Base-by-base conservation (phyloP, 2,888 invertebrate species). In the Tiphia femorata region DNA sequence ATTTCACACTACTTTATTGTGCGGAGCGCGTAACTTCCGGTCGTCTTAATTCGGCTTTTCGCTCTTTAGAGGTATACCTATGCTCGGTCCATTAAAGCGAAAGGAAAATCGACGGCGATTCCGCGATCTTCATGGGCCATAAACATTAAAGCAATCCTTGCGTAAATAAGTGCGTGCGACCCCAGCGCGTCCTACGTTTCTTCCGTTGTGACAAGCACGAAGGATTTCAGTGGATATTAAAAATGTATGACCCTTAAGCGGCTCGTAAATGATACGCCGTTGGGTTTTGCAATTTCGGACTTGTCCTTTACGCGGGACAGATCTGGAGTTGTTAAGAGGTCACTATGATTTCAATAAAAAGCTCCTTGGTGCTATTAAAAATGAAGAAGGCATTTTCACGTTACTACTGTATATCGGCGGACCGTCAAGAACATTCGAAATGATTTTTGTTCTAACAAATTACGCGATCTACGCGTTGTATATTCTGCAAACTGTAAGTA, bases 141-240 rank as follows among this genome's bases (percentile, higher is more conserved):
- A 62, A 65, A 58, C 49, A 51, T 67, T 60, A 68, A 67, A 65
- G 37, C 49, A 63, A 70, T 68, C 53, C 63, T 68, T 56, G 70
- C 70, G 70, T 68, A 58, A 70, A 53, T 63, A 62, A 68, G 55
- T 59, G 58, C 54, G 29, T 40, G 23, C 17, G 19, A 23, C 54
- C 37, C 20, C 27, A 37, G 35, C 53, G 53, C 44, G 33, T 14
- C 7, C 5, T 33, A 5, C 12, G 33, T 33, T 14, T n/a, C 33
- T 25, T 8, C 8, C 25, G 25, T 5, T 5, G 8, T 8, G 25
- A n/a, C 33, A 14, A 2, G 12, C 33, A 14, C 14, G 33, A n/a
- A n/a, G 12, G 10, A 14, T 47, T 12, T 7, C 6, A 16, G 38
- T 14, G 38, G 48, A 48, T 37, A 37, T 48, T 48, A 48, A 48